Evolutionary conservation across 2,797 vertebrate genomes (phyloP), one percentile per base, ranked within the genome.

Genomic region (Parotocinclus haroldoi): DNA sequence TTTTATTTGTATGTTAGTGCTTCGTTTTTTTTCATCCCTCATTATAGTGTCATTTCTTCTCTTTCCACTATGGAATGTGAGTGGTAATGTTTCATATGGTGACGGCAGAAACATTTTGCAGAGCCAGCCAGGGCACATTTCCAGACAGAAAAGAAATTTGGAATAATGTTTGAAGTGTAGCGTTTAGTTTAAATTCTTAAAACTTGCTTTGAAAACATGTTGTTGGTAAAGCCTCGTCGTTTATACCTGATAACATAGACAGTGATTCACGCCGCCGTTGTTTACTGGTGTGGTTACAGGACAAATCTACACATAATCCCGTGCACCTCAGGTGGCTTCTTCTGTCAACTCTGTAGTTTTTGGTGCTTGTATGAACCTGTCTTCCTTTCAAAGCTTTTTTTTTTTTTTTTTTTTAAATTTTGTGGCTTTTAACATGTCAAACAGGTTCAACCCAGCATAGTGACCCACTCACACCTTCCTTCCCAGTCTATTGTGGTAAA

Each of bases 291-390:
- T 36, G 27, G 9, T 13, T 11, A 46, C 44, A 13, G 10, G n/a
- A 13, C 44, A 46, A 46, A 46, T 13, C 10, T 46, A 5, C 44
- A 10, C 5, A 11, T 13, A 46, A 46, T 46, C 44, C 5, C 1
- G 12, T 7, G 19, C 12, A 60, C 40, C 50, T 54, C 9, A 68
- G 7, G 4, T 40, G 12, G 14, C 38, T 36, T 55, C 7, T 11
- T 12, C 27, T 39, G 36, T 10, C 14, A 17, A 1, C 11, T 10
- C 17, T 9, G 1, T 18, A 7, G 52, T 14, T 18, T 48, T 36
- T 10, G 1, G 13, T 18, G 40, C 66, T n/a, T 68, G 66, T 19
- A 40, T 40, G 50, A 13, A 61, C 58, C 11, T 54, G 66, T 68
- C 27, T 37, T 50, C 12, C 10, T 53, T 18, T 68, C 14, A 4